These are phyloP conservation scores for Drosophila bunnanda DNA, from an alignment of 2,888 invertebrate genomes.

Conservation along the genomic window DNA sequence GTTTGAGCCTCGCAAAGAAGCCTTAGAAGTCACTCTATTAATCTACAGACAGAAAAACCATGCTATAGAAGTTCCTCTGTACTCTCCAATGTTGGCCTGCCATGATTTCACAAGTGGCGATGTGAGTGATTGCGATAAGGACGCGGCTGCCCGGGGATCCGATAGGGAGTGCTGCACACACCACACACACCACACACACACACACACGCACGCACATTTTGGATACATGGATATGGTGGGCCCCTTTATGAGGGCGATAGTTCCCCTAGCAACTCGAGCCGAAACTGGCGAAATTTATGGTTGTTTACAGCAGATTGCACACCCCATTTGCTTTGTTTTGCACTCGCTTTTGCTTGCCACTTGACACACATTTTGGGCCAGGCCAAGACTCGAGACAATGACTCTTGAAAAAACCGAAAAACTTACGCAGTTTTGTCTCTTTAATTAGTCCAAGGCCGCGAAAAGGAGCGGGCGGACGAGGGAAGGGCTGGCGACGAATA, in stretches of 20 bases:
- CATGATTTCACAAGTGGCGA: conserved; percentile 73
- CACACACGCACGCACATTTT: background rate
- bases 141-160: conserved; percentile 39
- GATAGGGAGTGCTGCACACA: conserved; percentile 1
- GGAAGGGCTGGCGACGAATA: background rate
- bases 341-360: conserved; percentile 61
- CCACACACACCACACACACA: background rate
- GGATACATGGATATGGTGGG: conserved; percentile 11
- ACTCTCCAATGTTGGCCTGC: conserved; percentile 19
- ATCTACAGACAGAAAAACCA: too few species aligned
- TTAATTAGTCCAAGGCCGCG: conserved; percentile 62
- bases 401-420: conserved; percentile 38
- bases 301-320: conserved; percentile 82
- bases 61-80: background rate
- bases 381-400: conserved; percentile 45
- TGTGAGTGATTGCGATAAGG: conserved; percentile 78
- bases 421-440: conserved; percentile 51
- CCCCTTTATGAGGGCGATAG: conserved; percentile 63
- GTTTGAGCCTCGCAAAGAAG: too few species aligned
- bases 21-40: too few species aligned
- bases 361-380: conserved; percentile 65
- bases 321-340: conserved; percentile 81
- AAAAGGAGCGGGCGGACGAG: conserved; percentile 4
- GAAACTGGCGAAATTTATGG: conserved; percentile 71
- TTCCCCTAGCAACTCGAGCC: conserved; percentile 40